phyloP scores from a whole-genome alignment of 2,888 invertebrate species.

The Diaprepes abbreviatus region DNA sequence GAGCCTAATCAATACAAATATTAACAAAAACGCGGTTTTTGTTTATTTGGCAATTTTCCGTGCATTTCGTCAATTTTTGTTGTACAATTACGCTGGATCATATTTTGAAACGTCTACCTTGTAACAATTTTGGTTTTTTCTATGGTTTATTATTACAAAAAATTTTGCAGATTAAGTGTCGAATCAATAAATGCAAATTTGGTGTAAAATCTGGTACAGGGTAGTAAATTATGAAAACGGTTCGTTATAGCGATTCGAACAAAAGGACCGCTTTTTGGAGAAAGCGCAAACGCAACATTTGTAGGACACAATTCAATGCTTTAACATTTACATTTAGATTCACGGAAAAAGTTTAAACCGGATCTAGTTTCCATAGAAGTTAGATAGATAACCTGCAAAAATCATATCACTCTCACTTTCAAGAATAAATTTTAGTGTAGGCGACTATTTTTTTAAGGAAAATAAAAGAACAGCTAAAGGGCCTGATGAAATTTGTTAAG shows the following conservation, averaged over 20 bases:
- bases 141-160: neutral
- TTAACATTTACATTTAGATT: no score
- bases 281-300: no score
- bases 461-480: no score
- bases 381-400: no score
- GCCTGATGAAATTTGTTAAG: no score
- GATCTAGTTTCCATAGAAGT: no score
- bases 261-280: neutral
- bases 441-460: no score
- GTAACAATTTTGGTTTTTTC: constrained; percentile 34
- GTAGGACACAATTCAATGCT: no score
- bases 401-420: no score
- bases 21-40: constrained; percentile 41
- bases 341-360: no score
- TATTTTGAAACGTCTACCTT: constrained; percentile 31
- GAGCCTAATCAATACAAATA: constrained; percentile 33
- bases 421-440: no score
- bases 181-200: constrained; percentile 6
- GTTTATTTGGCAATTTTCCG: constrained; percentile 30
- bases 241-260: no score
- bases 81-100: constrained; percentile 14
- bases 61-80: constrained; percentile 37
- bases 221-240: neutral
- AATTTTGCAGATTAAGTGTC: constrained; percentile 9
- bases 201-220: constrained; percentile 14